Evolutionary conservation across 2,797 vertebrate genomes (phyloP).

Genomic region (Micrastur ruficollis): DNA sequence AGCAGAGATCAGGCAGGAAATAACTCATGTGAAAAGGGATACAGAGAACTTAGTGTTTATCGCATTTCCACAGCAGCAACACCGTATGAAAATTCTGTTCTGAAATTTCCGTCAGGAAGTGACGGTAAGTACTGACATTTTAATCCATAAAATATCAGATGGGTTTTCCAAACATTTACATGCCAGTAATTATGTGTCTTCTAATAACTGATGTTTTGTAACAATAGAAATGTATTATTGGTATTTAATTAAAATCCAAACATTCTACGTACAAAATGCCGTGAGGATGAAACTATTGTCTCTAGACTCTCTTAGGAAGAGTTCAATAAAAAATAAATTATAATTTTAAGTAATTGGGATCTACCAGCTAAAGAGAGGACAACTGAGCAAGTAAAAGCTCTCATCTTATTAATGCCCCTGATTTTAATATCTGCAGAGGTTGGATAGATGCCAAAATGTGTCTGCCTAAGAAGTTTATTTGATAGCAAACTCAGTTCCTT

Average conservation of each 20-base stretch:
- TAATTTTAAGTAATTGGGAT: not conserved
- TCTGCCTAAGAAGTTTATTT: not conserved
- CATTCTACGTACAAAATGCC: not conserved
- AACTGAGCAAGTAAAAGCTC: not conserved
- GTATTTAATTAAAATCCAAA: not conserved
- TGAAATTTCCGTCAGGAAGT: not conserved
- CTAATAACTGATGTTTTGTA: not conserved
- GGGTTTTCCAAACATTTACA: not conserved
- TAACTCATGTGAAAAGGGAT: not conserved
- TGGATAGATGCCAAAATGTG: not conserved
- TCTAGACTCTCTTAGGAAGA: not conserved
- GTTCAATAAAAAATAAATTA: not conserved
- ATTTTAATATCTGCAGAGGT: not conserved
- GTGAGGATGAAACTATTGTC: not conserved
- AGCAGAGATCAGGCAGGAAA: slow-evolving; percentile 25
- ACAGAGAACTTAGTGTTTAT: not conserved
- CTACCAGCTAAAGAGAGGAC: not conserved
- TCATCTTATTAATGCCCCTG: not conserved
- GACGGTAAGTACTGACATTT: slow-evolving; percentile 49
- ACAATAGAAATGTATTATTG: not conserved
- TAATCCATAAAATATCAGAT: not conserved
- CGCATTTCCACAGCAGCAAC: not conserved
- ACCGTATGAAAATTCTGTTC: not conserved
- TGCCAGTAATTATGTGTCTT: not conserved
- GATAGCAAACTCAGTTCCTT: not conserved